Conservation (phyloP, 2,888 invertebrate species). For the Xylota sylvarum region DNA sequence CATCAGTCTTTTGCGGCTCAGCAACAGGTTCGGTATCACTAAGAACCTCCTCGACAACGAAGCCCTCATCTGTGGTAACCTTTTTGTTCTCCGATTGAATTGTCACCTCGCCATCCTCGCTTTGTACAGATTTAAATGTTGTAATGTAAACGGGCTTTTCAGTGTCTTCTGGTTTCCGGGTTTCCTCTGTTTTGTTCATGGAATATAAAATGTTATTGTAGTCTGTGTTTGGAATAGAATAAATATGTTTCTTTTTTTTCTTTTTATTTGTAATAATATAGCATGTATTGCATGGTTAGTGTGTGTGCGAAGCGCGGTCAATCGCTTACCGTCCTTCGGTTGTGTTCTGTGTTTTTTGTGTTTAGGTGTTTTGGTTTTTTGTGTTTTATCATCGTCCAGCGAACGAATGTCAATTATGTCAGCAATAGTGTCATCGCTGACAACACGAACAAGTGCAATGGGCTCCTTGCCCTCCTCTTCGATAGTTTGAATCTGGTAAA, state of each 20-base stretch:
- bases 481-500: conserved; percentile 85
- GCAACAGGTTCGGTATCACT: conserved; percentile 83
- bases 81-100: conserved; percentile 83
- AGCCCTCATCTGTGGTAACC: conserved; percentile 83
- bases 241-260: conserved; percentile 13
- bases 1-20: conserved; percentile 79
- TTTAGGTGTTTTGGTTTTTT: conserved; percentile 81
- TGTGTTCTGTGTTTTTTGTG: conserved; percentile 80
- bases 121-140: conserved; percentile 84
- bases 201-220: conserved; percentile 67
- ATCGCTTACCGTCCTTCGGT: conserved; percentile 81
- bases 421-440: conserved; percentile 82
- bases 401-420: conserved; percentile 83
- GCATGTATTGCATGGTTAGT: conserved; percentile 73
- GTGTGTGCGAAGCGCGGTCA: conserved; percentile 60
- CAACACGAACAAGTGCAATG: conserved; percentile 84
- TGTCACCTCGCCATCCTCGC: conserved; percentile 83
- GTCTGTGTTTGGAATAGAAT: conserved; percentile 31
- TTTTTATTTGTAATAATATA: conserved; percentile 32
- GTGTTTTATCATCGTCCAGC: conserved; percentile 82
- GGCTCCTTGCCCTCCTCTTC: conserved; percentile 85
- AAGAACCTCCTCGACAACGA: conserved; percentile 84
- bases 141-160: conserved; percentile 84
- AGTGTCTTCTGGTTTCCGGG: conserved; percentile 80
- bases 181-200: conserved; percentile 79